Percentiles rank a stretch among this genome's conserved stretches.
phyloP scores from a whole-genome alignment of 2,113 vertebrate genomes.

The Papio anubis region DNA sequence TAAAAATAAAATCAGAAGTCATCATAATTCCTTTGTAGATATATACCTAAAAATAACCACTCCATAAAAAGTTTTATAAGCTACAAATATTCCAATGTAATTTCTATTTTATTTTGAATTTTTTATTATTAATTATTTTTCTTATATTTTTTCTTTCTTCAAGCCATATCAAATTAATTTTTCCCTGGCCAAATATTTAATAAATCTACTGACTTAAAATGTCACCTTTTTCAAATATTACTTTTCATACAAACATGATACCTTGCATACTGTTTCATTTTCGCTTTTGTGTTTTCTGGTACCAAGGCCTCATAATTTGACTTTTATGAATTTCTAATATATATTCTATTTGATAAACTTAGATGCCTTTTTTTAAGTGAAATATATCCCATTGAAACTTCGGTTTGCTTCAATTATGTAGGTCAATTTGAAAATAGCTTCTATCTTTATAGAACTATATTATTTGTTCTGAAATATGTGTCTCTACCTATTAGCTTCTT shows the following conservation, averaged over 20 bases:
- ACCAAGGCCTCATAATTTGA: not conserved
- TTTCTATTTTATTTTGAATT: not conserved
- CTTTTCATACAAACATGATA: not conserved
- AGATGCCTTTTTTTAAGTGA: not conserved
- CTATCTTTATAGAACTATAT: not conserved
- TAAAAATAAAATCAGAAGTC: not conserved
- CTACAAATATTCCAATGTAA: not conserved
- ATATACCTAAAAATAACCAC: not conserved
- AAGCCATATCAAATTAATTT: not conserved
- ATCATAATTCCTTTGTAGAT: not conserved
- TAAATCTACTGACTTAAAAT: not conserved
- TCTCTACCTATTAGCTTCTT: not conserved
- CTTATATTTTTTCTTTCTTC: not conserved
- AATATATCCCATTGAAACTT: not conserved
- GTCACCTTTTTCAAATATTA: not conserved
- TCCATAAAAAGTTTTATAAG: not conserved
- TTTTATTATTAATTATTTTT: not conserved
- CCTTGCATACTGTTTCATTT: not conserved
- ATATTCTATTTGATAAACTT: not conserved
- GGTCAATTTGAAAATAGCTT: not conserved
- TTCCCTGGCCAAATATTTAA: not conserved
- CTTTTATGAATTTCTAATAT: not conserved
- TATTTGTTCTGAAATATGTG: not conserved
- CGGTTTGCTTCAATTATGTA: not conserved
- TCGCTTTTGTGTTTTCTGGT: not conserved